These are phyloP conservation scores for Fulica atra DNA, from an alignment of 2,113 vertebrate species.

Conservation along the genomic window DNA sequence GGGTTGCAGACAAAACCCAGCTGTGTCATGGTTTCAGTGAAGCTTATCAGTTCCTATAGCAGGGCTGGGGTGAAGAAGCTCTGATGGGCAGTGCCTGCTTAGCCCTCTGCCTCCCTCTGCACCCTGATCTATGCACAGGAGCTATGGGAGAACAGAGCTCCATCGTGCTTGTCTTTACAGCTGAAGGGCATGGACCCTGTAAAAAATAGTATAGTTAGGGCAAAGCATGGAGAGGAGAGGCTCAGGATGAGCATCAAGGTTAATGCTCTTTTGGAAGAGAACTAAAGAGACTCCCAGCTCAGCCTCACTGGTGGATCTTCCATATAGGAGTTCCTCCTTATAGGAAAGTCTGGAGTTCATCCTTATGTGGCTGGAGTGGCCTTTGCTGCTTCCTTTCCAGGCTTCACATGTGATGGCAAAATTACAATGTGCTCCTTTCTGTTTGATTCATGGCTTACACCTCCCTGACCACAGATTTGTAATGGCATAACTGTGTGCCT, in stretches of 20 bases:
- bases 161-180: not conserved
- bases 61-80: not conserved
- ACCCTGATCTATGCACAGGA: not conserved
- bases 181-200: not conserved
- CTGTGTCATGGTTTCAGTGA: accelerated
- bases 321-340: not conserved
- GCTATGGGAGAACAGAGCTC: not conserved
- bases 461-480: not conserved
- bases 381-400: not conserved
- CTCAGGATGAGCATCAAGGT: not conserved
- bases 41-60: not conserved
- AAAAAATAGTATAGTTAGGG: not conserved
- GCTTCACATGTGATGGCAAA: not conserved
- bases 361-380: not conserved
- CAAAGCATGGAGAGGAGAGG: not conserved
- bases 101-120: not conserved
- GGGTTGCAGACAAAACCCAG: not conserved
- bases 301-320: not conserved
- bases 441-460: not conserved
- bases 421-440: not conserved
- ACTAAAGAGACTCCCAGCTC: not conserved
- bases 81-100: not conserved
- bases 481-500: not conserved
- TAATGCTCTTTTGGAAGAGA: not conserved
- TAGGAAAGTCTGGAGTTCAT: not conserved